Conservation (phyloP, 2,888 invertebrate genomes). For the Gortyna flavago region DNA sequence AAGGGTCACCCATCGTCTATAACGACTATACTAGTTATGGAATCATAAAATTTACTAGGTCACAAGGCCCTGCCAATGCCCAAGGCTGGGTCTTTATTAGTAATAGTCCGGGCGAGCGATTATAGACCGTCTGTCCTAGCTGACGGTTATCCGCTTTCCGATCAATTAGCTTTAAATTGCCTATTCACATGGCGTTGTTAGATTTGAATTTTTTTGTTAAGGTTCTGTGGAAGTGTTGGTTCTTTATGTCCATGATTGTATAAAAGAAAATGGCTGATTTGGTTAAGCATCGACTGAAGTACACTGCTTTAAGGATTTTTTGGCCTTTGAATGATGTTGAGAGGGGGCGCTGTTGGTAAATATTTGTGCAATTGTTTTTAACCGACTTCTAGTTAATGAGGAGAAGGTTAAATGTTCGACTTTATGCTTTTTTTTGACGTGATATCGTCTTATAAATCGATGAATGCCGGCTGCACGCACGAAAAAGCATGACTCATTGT, state of each 20-base stretch:
- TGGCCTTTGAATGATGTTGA: not conserved
- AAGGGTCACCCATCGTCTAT: conserved; percentile 33
- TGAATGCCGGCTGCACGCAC: too few relatives aligned
- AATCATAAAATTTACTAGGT: conserved; percentile 48
- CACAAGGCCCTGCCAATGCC: conserved; percentile 16
- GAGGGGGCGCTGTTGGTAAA: too few relatives aligned
- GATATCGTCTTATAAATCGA: too few relatives aligned
- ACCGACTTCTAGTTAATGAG: too few relatives aligned
- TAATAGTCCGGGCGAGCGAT: conserved; percentile 53
- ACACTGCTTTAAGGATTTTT: not conserved
- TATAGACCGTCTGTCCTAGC: conserved; percentile 57
- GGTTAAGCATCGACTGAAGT: not conserved
- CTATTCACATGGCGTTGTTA: conserved; percentile 34
- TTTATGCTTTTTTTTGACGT: too few relatives aligned
- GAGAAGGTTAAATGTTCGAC: too few relatives aligned
- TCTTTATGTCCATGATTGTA: not conserved
- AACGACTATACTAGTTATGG: conserved; percentile 23
- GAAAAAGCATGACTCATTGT: too few relatives aligned
- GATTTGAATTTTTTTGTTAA: conserved; percentile 45
- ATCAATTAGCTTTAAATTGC: conserved; percentile 57
- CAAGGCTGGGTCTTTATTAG: conserved; percentile 35
- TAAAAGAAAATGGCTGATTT: not conserved
- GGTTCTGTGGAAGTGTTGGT: not conserved
- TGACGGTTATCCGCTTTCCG: conserved; percentile 55
- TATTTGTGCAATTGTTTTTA: not conserved